Conservation (phyloP, 2,888 invertebrate species). For the Andrena praecox region DNA sequence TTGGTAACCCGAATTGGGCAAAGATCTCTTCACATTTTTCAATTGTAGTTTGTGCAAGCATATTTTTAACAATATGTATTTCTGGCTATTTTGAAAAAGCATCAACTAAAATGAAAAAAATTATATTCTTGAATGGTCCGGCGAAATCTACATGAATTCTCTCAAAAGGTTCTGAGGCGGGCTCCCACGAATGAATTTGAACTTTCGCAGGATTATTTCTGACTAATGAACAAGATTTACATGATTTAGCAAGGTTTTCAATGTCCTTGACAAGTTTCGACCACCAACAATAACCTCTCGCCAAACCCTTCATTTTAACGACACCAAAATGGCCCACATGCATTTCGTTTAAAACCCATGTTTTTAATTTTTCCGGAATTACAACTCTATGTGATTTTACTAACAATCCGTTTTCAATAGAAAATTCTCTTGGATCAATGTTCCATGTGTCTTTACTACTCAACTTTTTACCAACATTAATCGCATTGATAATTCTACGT, state of each 20-base stretch:
- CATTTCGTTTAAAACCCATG: neutral
- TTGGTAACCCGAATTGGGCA: neutral
- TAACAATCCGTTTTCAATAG: no score
- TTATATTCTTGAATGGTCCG: neutral
- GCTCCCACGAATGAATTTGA: neutral
- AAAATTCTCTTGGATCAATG: no score
- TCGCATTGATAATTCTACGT: no score
- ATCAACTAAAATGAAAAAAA: neutral
- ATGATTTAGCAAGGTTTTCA: neutral
- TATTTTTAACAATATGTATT: neutral
- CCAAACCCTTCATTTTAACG: neutral
- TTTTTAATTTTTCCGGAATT: neutral
- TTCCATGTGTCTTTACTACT: no score
- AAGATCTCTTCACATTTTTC: neutral
- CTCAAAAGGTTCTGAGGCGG: neutral
- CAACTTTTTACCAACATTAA: no score
- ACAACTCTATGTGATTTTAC: neutral
- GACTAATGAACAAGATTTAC: neutral
- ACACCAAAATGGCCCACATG: neutral
- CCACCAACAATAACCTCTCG: neutral
- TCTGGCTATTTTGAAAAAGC: neutral
- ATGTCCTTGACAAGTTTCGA: neutral
- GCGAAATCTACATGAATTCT: neutral
- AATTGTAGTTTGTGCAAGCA: neutral
- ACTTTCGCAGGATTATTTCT: neutral